Base-by-base conservation (phyloP, 2,888 invertebrate species). In the Malacosoma neustria region DNA sequence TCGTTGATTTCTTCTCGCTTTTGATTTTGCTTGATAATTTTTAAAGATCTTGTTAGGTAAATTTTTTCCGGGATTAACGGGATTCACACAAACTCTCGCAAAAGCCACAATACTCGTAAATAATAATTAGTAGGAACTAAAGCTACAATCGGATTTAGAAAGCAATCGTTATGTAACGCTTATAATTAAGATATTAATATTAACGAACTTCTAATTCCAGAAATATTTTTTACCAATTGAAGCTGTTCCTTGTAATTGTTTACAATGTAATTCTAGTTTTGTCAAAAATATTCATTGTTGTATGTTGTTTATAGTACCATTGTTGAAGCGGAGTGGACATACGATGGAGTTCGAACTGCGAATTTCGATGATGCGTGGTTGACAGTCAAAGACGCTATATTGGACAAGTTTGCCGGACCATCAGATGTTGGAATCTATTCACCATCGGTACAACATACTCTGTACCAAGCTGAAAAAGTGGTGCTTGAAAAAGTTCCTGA, bases 381-480 rank as follows among this genome's bases (percentile, higher is more conserved):
- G 29, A 88, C 87, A 0, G 91, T 94, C 0, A 91, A 89, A 56
- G 88, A 91, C 35, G 90, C 90, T 34, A 91, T 94, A 29, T 62
- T 93, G 39, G 89, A 90, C 43, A 91, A 91, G 55, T 94, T 94
- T 61, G 93, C 93, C 3, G 94, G 94, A 0, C 90, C 92, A 35
- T 88, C 92, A 0, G 88, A 89, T 43, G 87, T 82, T 1, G 94
- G 94, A 1, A 77, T 92, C 2, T 89, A 90, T 46, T 94, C 93
- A 0, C 92, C 93, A 0, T 93, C 93, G 1, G 94, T 94, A 0
- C 94, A 94, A 61, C 89, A 94, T 54, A 94, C 94, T 0, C 67
- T 94, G 14, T 93, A 93, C 59, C 84, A 92, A 39, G 89, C 92
- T 0, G 89, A 92, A 57, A 91, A 90, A 61, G 87, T 89, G 40